Evolutionary conservation across 2,113 vertebrate species (phyloP).

Genomic region (Steatornis caripensis): DNA sequence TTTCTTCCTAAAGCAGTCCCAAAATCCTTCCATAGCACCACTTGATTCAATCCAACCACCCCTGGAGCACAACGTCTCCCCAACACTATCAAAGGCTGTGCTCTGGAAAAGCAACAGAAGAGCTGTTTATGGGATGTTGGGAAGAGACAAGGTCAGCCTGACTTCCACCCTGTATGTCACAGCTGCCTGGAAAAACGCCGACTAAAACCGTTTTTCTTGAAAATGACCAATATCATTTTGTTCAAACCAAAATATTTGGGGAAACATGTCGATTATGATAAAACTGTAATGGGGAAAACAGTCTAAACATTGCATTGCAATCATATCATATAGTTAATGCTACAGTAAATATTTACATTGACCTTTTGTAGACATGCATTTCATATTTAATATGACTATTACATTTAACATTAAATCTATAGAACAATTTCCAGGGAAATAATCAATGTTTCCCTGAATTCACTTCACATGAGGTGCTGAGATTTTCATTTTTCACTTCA

Average conservation of each 20-base stretch:
- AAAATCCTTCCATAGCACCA: not conserved
- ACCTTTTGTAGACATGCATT: not conserved
- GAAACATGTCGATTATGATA: slow-evolving; percentile 1
- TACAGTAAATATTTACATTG: slow-evolving; percentile 49
- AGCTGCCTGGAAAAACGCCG: not conserved
- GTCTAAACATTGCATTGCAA: slow-evolving; percentile 9
- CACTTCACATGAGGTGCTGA: not conserved
- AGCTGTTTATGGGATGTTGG: not conserved
- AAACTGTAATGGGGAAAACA: not conserved
- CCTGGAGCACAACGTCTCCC: fast-evolving
- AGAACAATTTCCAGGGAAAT: not conserved
- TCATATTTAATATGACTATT: not conserved
- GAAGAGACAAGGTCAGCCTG: not conserved
- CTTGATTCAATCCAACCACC: not conserved
- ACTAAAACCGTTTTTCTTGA: not conserved
- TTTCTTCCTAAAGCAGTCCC: not conserved
- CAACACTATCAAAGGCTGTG: not conserved
- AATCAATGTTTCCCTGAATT: not conserved
- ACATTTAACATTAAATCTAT: not conserved
- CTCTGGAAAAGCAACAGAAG: not conserved
- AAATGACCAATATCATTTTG: not conserved
- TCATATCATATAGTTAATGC: not conserved
- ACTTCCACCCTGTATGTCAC: not conserved
- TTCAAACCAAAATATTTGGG: slow-evolving; percentile 27
- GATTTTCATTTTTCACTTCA: not conserved